Evolutionary conservation across 2,888 invertebrate species (phyloP), one percentile per base, ranked within the genome.

Genomic region (Ptychoptera contaminata): DNA sequence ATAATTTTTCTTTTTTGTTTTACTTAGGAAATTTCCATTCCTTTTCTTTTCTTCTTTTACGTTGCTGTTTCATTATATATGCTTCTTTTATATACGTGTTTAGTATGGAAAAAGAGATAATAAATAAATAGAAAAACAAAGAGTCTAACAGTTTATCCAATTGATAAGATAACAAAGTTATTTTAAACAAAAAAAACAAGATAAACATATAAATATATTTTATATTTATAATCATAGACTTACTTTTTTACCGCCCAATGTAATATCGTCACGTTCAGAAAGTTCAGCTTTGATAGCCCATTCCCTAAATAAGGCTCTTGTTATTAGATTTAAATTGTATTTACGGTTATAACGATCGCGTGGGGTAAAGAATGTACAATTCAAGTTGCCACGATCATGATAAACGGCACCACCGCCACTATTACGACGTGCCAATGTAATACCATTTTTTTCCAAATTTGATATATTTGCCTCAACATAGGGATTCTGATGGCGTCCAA

Each of bases 381-480:
- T 96, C 1, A 94, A 69, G 68, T 93, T 94, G 46, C 93, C 94
- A 50, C 75, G 67, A 63, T 98, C 97, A 63, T 98, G 97, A 63
- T 90, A 98, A 16, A 98, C 94, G 4, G 94, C 83, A 23, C 96
- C 97, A 48, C 98, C 86, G 29, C 97, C 97, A 64, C 94, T 94
- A 58, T 88, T 88, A 37, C 98, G 74, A 46, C 98, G 74, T 0
- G 86, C 94, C 48, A 94, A 56, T 10, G 74, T 69, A 46, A 96
- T 78, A 12, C 78, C 79, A 37, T 73, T 69, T 41, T 77, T 74
- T 48, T 70, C 60, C 41, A 86, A 62, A 37, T 72, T 70, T 2
- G 77, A 71, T 2, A 88, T 67, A 62, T 96, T 85, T 2, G 87
- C 82, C 63, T 98, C 97, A 31, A 80, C 62, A 84, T 94, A 98